phyloP scores from a whole-genome alignment of 2,113 vertebrate genomes.

The Dicaeum eximium region DNA sequence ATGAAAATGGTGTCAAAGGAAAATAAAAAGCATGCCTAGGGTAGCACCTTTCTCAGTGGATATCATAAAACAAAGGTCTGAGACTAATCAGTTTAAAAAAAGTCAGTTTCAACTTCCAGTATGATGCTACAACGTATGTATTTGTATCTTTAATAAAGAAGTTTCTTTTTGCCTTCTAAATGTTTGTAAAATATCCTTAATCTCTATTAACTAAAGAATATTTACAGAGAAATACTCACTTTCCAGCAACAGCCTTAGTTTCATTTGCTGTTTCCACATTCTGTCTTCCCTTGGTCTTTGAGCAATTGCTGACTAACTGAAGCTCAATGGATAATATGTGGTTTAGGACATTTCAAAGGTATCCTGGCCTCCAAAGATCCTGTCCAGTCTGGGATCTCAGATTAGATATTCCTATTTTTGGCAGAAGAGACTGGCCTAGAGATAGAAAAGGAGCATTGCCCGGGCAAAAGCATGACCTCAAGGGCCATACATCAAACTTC shows the following conservation, averaged over 20 bases:
- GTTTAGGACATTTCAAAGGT: neutral
- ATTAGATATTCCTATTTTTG: neutral
- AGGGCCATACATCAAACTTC: neutral
- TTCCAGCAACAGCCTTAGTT: neutral
- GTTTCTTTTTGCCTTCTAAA: neutral
- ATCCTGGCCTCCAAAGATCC: neutral
- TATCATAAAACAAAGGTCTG: neutral
- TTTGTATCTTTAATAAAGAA: neutral
- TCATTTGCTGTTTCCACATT: neutral
- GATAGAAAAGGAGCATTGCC: neutral
- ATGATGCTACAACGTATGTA: neutral
- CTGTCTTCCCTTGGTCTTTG: neutral
- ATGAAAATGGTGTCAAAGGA: neutral
- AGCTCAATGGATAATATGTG: rapidly evolving
- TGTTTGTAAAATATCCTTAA: neutral
- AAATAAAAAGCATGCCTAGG: neutral
- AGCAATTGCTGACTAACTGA: neutral
- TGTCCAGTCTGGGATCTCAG: neutral
- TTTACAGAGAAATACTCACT: neutral
- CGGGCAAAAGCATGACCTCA: neutral
- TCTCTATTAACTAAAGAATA: neutral
- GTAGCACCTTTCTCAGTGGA: neutral
- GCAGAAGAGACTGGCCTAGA: neutral
- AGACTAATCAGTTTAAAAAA: neutral
- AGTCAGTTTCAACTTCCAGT: neutral